Evolutionary conservation across 2,888 invertebrate species (phyloP), one percentile per base, ranked within the genome.

Genomic region (Dolichopus griseipennis): DNA sequence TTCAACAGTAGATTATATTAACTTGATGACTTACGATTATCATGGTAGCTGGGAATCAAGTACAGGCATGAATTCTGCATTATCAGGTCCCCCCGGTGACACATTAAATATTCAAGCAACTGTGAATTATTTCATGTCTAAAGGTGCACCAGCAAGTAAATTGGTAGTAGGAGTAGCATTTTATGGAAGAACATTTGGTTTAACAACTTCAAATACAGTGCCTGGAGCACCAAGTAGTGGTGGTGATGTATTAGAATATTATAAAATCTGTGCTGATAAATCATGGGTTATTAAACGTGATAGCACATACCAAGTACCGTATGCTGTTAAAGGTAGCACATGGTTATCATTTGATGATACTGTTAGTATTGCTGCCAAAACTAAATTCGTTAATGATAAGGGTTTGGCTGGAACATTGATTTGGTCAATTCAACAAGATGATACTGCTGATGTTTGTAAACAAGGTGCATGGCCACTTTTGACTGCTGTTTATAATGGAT

Each of bases 261-360:
- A 85, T 1, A 86, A 87, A 20, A 37, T 64, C 6, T 64, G 64
- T 64, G n/a, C 18, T 20, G 63, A 63, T 63, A 34, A n/a, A 20
- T 20, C 20, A 9, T 64, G 64, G 64, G 10, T 9, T 20, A 10
- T 33, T n/a, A 20, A n/a, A 64, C 6, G n/a, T 3, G 64, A 64
- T 64, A 20, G 34, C 7, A 20, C 4, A 10, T 9, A 33, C 3
- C 33, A 64, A 64, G 33, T 33, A n/a, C 93, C 94, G 0, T 93
- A 92, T 75, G 91, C 93, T 0, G 88, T 88, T 72, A 82, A 84
- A 37, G 86, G 89, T 33, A 90, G 92, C 76, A 93, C 94, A 75
- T 94, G 93, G 93, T 93, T 93, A n/a, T 91, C 92, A 10, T 94
- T 92, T 76, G 94, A 94, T 76, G 93, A 94, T 76, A 85, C 88